Evolutionary conservation across 2,113 vertebrate genomes (phyloP), one percentile per base, ranked within the genome.

Genomic region (Excalfactoria chinensis): DNA sequence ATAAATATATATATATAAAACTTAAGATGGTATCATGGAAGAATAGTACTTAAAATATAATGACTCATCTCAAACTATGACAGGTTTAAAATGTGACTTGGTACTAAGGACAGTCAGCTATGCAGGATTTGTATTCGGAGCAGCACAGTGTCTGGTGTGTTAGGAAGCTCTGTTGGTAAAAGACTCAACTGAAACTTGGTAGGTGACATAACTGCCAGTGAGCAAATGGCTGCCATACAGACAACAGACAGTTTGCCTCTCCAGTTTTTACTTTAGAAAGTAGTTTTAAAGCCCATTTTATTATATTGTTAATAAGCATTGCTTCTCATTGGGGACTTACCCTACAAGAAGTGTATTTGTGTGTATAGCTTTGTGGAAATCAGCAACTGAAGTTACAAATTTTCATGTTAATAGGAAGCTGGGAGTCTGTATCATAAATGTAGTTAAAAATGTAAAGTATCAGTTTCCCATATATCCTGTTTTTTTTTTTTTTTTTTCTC

Each of bases 21-120:
- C 48, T 94, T 62, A 28, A 43, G 62, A 81, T 62, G 13, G 2
- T 77, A 21, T 73, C 5, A 26, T 44, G 74, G 77, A 59, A 93
- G 93, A 84, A n/a, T 2, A 58, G 4, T 20, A 35, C 46, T 49
- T 26, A 85, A 60, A 41, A 76, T 48, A 25, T 5, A 89, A 62
- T 53, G 56, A 69, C 48, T 79, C 41, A 58, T 49, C 49, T 85
- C 68, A 73, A 34, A 43, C 26, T 46, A 17, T 43, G 35, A 80
- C 44, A 91, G 5, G 60, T 91, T 87, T 89, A 71, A 88, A 82
- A 73, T 17, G 67, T 55, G 69, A 89, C 77, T 88, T 40, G 55
- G 7, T 66, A 30, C 49, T 78, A 6, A 55, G 58, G 55, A 62
- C 26, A 13, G 15, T 20, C 44, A 71, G 78, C 40, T 91, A 2